Base-by-base conservation (phyloP, 2,113 vertebrate genomes). In the Clarias macrocephalus region DNA sequence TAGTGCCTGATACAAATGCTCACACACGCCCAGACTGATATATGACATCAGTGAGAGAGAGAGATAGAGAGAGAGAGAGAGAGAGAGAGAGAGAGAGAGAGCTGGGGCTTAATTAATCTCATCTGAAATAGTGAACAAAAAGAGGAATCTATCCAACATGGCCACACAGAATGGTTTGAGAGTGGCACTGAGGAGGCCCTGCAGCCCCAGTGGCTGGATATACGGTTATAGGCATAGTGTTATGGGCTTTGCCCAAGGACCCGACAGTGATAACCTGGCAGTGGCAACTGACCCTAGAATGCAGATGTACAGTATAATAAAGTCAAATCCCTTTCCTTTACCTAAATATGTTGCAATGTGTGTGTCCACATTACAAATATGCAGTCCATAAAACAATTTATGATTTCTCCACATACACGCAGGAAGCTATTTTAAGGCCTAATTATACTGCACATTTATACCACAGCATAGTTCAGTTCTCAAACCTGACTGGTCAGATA, bases 21-120 rank as follows among this genome's bases (percentile, higher is more conserved):
- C 73, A 77, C 59, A 63, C 83, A 85, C 18, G 48, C 60, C 42
- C 73, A 63, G 56, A 60, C 83, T 60, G 83, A 85, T 75, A 42
- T 30, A 80, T 70, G 75, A 80, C 62, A 80, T 86, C 63, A 68
- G 77, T 80, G 37, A 65, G 18, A 56, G n/a, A 48, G 11, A n/a
- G 37, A 37, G 37, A 65, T 11, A 56, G n/a, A 48, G 11, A n/a
- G 37, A 37, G 12, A 48, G 9, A n/a, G 25, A 62, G 25, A 65
- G 25, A 62, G n/a, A 60, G 59, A 21, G 33, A 25, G 23, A 60
- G 37, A 82, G 37, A 28, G 25, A 19, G 62, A 54, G 11, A 23
- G 42, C 10, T 48, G 37, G 37, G 37, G 19, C 70, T 48, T 73
- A 48, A 37, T 12, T 42, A 21, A 73, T 33, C 18, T 73, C 70